These are phyloP conservation scores for Mormyrops boulengeri DNA, from an alignment of 2,797 vertebrate genomes.

Conservation along the genomic window DNA sequence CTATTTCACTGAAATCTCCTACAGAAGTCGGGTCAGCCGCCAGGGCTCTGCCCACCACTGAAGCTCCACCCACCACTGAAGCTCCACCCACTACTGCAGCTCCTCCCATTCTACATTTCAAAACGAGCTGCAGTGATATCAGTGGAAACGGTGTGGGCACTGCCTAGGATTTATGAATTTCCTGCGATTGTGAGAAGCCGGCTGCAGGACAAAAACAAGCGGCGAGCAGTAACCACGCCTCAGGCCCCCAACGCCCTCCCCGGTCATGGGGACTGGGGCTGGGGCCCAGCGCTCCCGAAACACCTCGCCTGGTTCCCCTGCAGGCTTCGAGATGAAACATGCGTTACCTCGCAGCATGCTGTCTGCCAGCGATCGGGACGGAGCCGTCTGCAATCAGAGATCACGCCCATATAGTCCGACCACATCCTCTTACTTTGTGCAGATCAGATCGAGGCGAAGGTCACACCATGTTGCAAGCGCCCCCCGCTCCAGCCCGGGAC, in stretches of 20 bases:
- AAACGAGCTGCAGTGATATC: neutral
- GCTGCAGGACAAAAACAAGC: constrained; percentile 2
- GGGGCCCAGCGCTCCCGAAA: neutral
- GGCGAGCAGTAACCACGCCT: neutral
- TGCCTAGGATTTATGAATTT: constrained; percentile 11
- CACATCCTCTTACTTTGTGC: constrained; percentile 12
- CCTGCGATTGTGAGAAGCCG: neutral
- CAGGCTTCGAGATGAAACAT: neutral
- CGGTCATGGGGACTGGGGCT: neutral
- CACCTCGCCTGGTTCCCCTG: neutral
- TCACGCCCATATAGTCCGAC: neutral
- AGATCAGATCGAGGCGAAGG: neutral
- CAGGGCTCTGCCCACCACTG: neutral
- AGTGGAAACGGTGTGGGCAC: neutral
- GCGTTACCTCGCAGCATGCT: neutral
- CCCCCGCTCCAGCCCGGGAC: neutral
- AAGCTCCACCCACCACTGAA: neutral
- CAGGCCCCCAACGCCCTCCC: neutral
- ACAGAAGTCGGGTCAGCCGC: neutral
- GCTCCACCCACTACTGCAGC: neutral
- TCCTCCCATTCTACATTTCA: neutral
- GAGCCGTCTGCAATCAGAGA: neutral
- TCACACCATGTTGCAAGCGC: neutral
- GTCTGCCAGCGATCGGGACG: neutral
- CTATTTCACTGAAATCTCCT: neutral